phyloP scores from a whole-genome alignment of 2,888 invertebrate genomes.

The Phytoseiulus persimilis region DNA sequence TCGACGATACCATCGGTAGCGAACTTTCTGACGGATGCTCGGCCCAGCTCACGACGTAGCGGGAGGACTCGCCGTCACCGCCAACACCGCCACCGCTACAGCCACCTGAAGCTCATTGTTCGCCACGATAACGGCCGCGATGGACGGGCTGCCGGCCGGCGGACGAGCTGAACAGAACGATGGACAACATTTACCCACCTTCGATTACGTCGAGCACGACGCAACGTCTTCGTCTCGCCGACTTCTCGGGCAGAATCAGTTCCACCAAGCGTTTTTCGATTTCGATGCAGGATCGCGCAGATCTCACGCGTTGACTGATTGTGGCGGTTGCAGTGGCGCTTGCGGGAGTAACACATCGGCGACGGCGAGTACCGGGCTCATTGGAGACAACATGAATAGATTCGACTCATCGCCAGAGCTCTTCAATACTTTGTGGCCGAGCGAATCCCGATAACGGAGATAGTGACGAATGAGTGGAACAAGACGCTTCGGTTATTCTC shows the following conservation, averaged over 20 bases:
- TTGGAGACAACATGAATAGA: too few species aligned
- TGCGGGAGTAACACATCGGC: too few species aligned
- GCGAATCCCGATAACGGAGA: too few species aligned
- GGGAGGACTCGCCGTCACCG: neutral
- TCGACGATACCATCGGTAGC: neutral
- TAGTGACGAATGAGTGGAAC: too few species aligned
- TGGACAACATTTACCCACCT: neutral
- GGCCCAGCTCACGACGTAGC: neutral
- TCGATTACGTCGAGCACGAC: neutral
- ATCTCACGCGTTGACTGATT: neutral
- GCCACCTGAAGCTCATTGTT: conserved; percentile 5
- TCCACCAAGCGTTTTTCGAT: neutral
- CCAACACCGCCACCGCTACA: neutral
- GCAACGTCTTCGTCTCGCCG: neutral
- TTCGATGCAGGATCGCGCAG: neutral
- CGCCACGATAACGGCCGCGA: neutral
- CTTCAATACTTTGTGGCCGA: too few species aligned
- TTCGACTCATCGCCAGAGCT: too few species aligned
- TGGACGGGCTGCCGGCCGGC: neutral
- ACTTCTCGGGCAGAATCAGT: neutral
- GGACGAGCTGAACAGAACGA: neutral
- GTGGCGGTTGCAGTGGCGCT: too few species aligned
- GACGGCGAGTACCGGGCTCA: too few species aligned
- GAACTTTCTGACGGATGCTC: neutral
- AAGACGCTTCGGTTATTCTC: too few species aligned